Evolutionary conservation across 2,113 vertebrate genomes (phyloP).

Genomic region (Cyprinodon variegatus): DNA sequence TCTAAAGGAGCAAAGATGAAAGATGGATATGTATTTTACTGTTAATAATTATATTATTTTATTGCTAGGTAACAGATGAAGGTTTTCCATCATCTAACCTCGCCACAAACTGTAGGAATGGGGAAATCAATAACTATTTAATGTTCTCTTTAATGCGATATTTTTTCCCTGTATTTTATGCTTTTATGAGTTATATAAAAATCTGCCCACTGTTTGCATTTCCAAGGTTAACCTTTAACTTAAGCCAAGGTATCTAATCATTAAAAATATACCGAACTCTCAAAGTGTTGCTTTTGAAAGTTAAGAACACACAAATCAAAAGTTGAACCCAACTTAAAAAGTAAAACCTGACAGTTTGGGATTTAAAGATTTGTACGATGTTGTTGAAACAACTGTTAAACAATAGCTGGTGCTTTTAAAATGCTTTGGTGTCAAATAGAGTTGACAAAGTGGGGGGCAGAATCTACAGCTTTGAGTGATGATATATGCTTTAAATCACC

Average conservation of each 20-base stretch:
- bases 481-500: constrained; percentile 42
- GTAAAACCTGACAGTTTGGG: constrained; percentile 1
- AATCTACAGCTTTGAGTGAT: constrained; percentile 25
- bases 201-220: neutral
- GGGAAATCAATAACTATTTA: neutral
- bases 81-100: too few species aligned
- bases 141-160: neutral
- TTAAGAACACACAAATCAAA: constrained; percentile 12
- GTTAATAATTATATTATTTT: too few species aligned
- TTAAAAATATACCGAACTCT: constrained; percentile 12
- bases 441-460: constrained; percentile 17
- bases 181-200: neutral
- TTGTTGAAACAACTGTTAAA: constrained; percentile 24
- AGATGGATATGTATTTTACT: too few species aligned
- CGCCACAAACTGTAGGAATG: too few species aligned
- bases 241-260: neutral
- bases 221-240: constrained; percentile 4
- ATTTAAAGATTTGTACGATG: constrained; percentile 5
- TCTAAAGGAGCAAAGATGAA: too few species aligned
- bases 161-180: neutral
- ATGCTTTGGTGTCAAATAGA: neutral
- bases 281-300: constrained; percentile 24
- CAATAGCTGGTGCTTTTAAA: constrained; percentile 9
- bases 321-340: constrained; percentile 1
- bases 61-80: too few species aligned